phyloP scores from a whole-genome alignment of 2,888 invertebrate species.

The Smittia aterrima region DNA sequence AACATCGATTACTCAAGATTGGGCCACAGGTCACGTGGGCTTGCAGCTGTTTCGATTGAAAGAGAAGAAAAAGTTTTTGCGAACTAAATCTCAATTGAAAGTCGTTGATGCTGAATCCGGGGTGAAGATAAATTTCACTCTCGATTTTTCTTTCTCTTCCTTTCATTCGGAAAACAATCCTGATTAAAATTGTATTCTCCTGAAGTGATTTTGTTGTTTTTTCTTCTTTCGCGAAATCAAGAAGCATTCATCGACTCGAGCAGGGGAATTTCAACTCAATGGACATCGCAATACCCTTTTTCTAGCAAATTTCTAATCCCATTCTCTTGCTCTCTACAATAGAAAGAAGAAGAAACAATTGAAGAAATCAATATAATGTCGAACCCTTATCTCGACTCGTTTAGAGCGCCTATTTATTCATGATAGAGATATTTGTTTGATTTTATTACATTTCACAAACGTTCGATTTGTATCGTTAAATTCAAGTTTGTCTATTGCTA shows the following conservation, averaged over 20 bases:
- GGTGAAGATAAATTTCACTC: conserved; percentile 15
- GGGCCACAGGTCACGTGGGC: conserved; percentile 40
- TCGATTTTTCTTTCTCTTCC: neutral
- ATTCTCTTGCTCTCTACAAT: neutral
- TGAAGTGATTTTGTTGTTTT: neutral
- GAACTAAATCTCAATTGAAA: neutral
- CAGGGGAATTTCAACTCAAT: neutral
- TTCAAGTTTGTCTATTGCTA: neutral
- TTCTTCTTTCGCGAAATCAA: neutral
- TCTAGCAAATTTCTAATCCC: neutral
- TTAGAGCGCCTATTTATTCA: conserved; percentile 19
- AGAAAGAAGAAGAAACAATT: neutral
- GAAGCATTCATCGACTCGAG: neutral
- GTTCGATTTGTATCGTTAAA: conserved; percentile 9
- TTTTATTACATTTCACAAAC: neutral
- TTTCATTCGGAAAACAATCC: neutral
- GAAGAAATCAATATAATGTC: conserved; percentile 27
- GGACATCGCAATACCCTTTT: neutral
- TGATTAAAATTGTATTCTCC: conserved; percentile 2
- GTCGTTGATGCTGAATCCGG: conserved; percentile 4
- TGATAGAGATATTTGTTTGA: conserved; percentile 23
- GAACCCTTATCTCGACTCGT: conserved; percentile 29
- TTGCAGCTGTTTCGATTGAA: conserved; percentile 22
- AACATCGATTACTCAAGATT: conserved; percentile 41
- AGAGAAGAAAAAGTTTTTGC: neutral